A percentile compares a stretch with the other conserved stretches of the same genome.
Evolutionary conservation across 1,140 invertebrate species (phyloP).

Genomic region (Lordiphosa collinella): DNA sequence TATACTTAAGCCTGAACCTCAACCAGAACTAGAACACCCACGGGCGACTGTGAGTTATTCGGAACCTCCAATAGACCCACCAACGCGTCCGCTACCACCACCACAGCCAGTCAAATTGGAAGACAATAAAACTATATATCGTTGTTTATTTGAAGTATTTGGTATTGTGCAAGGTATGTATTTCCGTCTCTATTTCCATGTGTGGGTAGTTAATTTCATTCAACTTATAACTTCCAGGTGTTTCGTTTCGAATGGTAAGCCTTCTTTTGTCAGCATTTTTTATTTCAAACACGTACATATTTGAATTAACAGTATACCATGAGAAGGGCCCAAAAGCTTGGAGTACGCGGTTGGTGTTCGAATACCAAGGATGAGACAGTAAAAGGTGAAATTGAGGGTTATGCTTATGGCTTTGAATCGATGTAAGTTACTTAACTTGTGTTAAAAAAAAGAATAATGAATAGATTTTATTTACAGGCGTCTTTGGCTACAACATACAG

Average conservation of each 20-base stretch:
- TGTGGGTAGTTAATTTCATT: too few species aligned
- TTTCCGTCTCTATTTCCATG: background rate
- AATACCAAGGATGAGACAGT: conserved; percentile 30
- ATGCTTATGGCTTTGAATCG: conserved; percentile 31
- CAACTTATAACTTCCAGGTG: conserved; percentile 23
- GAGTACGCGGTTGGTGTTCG: conserved; percentile 47
- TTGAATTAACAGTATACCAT: conserved; percentile 40
- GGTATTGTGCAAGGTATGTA: conserved; percentile 60
- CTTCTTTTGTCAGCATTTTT: background rate
- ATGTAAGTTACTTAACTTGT: conserved; percentile 28
- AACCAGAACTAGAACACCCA: too few species aligned
- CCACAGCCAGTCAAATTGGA: too few species aligned
- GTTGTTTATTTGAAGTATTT: conserved; percentile 57
- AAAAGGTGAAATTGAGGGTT: conserved; percentile 43
- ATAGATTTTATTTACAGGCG: conserved; percentile 30
- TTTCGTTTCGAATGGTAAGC: conserved; percentile 58
- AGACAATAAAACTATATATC: conserved; percentile 4
- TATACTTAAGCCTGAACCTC: background rate
- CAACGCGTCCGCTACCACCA: too few species aligned
- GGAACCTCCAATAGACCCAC: background rate
- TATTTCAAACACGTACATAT: background rate
- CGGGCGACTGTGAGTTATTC: background rate
- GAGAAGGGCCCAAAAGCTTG: conserved; percentile 49
- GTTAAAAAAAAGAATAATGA: background rate
- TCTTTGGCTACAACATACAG: conserved; percentile 47